phyloP scores from a whole-genome alignment of 2,113 vertebrate species.

The Chloebia gouldiae region DNA sequence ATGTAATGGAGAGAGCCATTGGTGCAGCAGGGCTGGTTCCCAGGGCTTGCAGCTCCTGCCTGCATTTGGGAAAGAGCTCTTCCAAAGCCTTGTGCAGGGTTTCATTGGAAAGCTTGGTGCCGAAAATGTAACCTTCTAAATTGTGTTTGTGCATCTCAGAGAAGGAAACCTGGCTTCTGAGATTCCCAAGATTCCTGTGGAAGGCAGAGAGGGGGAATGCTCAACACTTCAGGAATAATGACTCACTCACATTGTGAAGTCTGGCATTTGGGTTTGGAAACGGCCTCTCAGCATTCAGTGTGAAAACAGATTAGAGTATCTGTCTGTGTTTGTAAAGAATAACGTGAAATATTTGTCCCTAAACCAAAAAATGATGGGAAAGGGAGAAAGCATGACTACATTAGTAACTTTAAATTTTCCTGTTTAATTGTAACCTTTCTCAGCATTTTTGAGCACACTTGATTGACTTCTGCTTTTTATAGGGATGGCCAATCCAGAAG shows the following conservation, averaged over 20 bases:
- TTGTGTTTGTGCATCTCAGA: background rate
- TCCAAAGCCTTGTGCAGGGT: background rate
- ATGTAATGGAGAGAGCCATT: background rate
- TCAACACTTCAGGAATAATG: background rate
- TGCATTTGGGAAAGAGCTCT: background rate
- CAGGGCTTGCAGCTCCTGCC: background rate
- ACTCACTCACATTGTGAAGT: background rate
- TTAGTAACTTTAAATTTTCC: background rate
- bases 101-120: background rate
- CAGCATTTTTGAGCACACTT: background rate
- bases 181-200: background rate
- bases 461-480: background rate
- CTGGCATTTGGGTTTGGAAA: background rate
- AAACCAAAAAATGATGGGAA: background rate
- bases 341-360: background rate
- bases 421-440: background rate
- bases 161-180: background rate
- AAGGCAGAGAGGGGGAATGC: background rate
- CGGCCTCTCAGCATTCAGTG: background rate
- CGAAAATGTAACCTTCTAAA: background rate
- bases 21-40: background rate
- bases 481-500: background rate
- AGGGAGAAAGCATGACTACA: background rate
- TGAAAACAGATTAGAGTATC: background rate
- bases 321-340: background rate